Base-by-base conservation (phyloP, 2,113 vertebrate genomes). In the Dipodomys spectabilis region DNA sequence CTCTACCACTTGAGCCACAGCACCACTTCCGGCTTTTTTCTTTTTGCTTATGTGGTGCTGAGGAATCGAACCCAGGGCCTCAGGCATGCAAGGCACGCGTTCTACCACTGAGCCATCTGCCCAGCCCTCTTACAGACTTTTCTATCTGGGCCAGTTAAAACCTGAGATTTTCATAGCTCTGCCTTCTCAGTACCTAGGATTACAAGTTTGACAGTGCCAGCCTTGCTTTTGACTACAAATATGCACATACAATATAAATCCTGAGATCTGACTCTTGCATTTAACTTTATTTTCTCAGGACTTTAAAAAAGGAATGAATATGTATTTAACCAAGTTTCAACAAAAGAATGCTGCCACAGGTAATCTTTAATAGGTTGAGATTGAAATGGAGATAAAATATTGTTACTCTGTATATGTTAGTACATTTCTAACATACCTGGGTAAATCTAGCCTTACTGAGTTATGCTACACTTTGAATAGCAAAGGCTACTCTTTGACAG, bases 221-320 rank as follows among this genome's bases (percentile, higher is more conserved):
- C 69, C 88, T 85, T 92, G 23, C 22, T 95, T 87, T 96, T 92
- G 49, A 86, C 27, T 82, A 94, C 75, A 90, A 30, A 71, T 72
- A 74, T 78, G 32, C 11, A 80, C 44, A 75, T 94, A 45, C 35
- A 64, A 28, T 92, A 16, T 89, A 85, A 83, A 86, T 90, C 82
- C n/a, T 82, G 28, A 93, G 65, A 62, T 90, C 32, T 94, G 32
- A 93, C 69, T 95, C 28, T 67, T 90, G 53, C 28, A 86, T 88
- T 16, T 2, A 82, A 92, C 95, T 95, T 0, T 97, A 2, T 95
- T 6, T 98, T 95, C 96, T 88, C 93, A 99, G 99, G 99, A 99
- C 97, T 99, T 99, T 89, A 98, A 99, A 98, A 99, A 99, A 98
- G 99, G 99, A 98, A 99, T 99, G 99, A 99, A 99, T 80, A 95